Evolutionary conservation across 2,888 invertebrate species (phyloP), one percentile per base, ranked within the genome.

Genomic region (Spilarctia lutea): DNA sequence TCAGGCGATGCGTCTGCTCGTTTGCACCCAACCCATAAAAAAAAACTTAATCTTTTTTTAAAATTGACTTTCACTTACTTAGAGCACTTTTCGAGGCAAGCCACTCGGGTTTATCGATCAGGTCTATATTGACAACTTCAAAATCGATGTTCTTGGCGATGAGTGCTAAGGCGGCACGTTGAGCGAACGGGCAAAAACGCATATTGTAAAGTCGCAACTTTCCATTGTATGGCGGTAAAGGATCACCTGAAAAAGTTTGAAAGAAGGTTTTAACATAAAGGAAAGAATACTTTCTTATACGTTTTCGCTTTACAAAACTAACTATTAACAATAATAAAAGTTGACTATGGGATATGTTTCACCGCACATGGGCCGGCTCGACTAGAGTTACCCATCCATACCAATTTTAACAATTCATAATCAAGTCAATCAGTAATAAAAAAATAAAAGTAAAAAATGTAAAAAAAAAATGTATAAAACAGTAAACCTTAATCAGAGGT

Each of bases 171-270:
- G 98, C 96, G 4, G 97, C 97, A 73, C 98, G 96, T 82, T 98
- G 97, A 0, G 98, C 97, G 87, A 96, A 98, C 0, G 98, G 98
- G 85, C 98, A 98, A 91, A 97, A 98, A 70, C 98, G 96, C 97
- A 98, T 98, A 79, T 97, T 97, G 90, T 97, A 98, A 10, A 98
- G 91, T 7, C 98, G 97, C 56, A 98, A 89, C 87, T 97, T 97
- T 10, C 97, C 97, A 86, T 96, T 96, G 80, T 96, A 92, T 0
- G 96, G 96, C 0, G 98, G 98, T 45, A 96, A 91, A 35, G 94
- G 91, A 33, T 98, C 97, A 78, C 97, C 98, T 98, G 89, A 8
- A 74, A 74, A 7, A 84, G 18, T 84, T 76, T 67, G 3, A 20
- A 20, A 8, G 24, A 2, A 24, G 8, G 24, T 8, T n/a, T 24